Evolutionary conservation across 2,888 invertebrate genomes (phyloP).

Genomic region (Nasonia oneida): DNA sequence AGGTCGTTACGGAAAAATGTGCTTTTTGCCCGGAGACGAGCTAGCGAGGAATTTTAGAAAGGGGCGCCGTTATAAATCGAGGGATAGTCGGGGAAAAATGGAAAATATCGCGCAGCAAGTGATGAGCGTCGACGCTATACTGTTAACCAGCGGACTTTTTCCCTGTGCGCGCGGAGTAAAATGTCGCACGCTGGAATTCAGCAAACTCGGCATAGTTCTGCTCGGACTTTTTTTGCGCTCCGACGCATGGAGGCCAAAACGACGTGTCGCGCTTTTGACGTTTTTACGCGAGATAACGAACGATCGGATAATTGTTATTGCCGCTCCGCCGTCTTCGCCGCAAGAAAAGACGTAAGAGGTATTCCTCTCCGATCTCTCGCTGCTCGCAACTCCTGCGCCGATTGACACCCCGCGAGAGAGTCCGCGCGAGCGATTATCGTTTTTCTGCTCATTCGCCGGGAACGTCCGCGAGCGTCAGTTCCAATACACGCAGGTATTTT

Average conservation of each 20-base stretch:
- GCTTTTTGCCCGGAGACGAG: not conserved
- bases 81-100: not conserved
- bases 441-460: not conserved
- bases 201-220: slow-evolving; percentile 14
- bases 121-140: not conserved
- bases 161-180: not conserved
- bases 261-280: slow-evolving; percentile 9
- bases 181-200: slow-evolving; percentile 38
- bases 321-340: not conserved
- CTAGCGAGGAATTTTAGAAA: slow-evolving; percentile 28
- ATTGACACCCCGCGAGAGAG: slow-evolving; percentile 5
- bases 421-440: not conserved
- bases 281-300: slow-evolving; percentile 16
- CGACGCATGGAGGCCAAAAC: not conserved
- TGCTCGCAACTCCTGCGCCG: not conserved
- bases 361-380: slow-evolving; percentile 3
- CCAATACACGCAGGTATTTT: not conserved
- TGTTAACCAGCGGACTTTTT: slow-evolving; percentile 9
- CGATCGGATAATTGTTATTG: slow-evolving; percentile 47
- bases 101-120: slow-evolving; percentile 20
- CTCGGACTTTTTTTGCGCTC: not conserved
- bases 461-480: not conserved
- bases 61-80: slow-evolving; percentile 45
- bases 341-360: not conserved
- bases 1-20: slow-evolving; percentile 8